Conservation (phyloP, 1,140 invertebrate genomes). For the Geopemphigus sp. region DNA sequence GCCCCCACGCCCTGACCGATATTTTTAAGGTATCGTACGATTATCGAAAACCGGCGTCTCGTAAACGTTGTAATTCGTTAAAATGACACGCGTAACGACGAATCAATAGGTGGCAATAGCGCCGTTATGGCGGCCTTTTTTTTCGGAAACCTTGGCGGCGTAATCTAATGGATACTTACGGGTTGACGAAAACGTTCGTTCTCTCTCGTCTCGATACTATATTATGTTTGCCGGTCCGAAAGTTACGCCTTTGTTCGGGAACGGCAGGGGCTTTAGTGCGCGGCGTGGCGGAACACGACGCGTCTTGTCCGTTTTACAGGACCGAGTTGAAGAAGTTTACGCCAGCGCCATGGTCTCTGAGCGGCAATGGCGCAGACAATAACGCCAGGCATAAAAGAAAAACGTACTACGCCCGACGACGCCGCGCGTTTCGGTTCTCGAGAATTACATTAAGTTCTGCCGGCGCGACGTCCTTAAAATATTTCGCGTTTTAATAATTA, state of each 20-base stretch:
- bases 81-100: too few relatives aligned
- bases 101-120: too few relatives aligned
- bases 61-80: too few relatives aligned
- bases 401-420: background rate
- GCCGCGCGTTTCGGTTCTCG: background rate
- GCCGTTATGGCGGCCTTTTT: too few relatives aligned
- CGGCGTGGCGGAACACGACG: background rate
- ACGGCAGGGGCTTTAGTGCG: background rate
- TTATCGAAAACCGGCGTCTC: too few relatives aligned
- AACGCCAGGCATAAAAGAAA: constrained; percentile 10
- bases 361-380: constrained; percentile 15
- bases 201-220: constrained; percentile 25
- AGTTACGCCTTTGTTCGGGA: constrained; percentile 20
- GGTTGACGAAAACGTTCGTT: background rate
- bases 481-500: constrained; percentile 25
- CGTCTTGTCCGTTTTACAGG: background rate
- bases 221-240: constrained; percentile 27
- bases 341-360: constrained; percentile 7
- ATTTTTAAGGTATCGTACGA: too few relatives aligned
- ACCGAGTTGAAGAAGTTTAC: constrained; percentile 13
- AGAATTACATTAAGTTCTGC: background rate
- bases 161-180: constrained; percentile 33
- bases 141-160: too few relatives aligned
- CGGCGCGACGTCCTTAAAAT: background rate
- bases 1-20: too few relatives aligned